Evolutionary conservation across 2,888 invertebrate species (phyloP).

Genomic region (Nebria brevicollis): DNA sequence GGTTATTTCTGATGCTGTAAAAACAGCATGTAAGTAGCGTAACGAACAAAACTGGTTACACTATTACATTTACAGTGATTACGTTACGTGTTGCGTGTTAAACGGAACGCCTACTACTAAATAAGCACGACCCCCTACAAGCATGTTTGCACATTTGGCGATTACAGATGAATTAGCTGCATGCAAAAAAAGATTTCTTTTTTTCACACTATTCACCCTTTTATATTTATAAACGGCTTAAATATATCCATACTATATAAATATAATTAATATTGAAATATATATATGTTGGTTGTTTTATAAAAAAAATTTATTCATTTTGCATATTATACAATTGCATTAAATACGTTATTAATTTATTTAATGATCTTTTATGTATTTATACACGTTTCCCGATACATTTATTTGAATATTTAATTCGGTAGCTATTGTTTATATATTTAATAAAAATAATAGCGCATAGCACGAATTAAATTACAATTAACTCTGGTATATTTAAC

Average conservation of each 20-base stretch:
- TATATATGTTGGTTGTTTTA: background rate
- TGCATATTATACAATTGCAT: no score
- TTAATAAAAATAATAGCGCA: no score
- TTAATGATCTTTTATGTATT: no score
- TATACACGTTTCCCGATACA: no score
- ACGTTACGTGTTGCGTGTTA: background rate
- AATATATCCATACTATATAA: background rate
- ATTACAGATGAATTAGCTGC: background rate
- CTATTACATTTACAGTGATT: background rate
- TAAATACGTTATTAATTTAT: no score
- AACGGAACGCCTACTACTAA: background rate
- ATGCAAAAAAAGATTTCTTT: background rate
- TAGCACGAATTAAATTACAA: no score
- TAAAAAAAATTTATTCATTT: background rate
- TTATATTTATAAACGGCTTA: background rate
- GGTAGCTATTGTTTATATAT: no score
- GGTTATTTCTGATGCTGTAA: background rate
- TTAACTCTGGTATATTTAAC: no score
- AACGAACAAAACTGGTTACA: background rate
- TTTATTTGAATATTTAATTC: no score
- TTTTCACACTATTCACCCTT: background rate
- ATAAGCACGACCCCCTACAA: slow-evolving; percentile 1
- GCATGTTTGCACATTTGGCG: background rate
- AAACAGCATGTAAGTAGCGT: background rate
- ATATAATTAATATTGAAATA: background rate